Conservation (phyloP, 2,888 invertebrate genomes). For the Mimachlamys varia region DNA sequence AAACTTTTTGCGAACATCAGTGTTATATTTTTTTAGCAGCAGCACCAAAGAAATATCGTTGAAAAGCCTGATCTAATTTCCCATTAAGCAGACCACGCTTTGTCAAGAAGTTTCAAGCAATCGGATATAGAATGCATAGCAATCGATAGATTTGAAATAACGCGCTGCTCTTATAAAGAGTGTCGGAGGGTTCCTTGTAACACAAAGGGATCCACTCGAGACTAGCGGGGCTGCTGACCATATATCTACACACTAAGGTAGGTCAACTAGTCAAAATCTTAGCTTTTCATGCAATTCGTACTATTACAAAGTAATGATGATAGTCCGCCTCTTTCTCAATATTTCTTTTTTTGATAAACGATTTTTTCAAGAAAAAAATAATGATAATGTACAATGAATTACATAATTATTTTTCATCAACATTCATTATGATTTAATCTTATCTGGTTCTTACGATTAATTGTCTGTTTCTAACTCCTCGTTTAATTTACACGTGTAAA, state of each 20-base stretch:
- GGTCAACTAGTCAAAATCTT: background rate
- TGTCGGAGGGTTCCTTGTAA: background rate
- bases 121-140: background rate
- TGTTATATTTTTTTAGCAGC: too few species aligned
- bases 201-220: background rate
- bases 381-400: too few species aligned
- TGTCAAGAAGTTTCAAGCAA: background rate
- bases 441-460: too few species aligned
- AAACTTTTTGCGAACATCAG: too few species aligned
- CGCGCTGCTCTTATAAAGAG: slow-evolving; percentile 7
- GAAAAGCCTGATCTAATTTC: too few species aligned
- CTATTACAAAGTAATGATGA: background rate
- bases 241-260: background rate
- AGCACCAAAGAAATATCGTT: too few species aligned
- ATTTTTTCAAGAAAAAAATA: too few species aligned
- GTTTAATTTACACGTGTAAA: too few species aligned
- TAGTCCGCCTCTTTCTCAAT: background rate
- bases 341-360: background rate
- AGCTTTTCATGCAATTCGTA: background rate
- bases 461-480: too few species aligned
- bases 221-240: background rate
- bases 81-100: background rate
- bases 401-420: too few species aligned
- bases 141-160: background rate
- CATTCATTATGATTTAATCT: too few species aligned